Evolutionary conservation across 1,140 invertebrate genomes (phyloP), one percentile per base, ranked within the genome.

Genomic region (Drosophila dunni): DNA sequence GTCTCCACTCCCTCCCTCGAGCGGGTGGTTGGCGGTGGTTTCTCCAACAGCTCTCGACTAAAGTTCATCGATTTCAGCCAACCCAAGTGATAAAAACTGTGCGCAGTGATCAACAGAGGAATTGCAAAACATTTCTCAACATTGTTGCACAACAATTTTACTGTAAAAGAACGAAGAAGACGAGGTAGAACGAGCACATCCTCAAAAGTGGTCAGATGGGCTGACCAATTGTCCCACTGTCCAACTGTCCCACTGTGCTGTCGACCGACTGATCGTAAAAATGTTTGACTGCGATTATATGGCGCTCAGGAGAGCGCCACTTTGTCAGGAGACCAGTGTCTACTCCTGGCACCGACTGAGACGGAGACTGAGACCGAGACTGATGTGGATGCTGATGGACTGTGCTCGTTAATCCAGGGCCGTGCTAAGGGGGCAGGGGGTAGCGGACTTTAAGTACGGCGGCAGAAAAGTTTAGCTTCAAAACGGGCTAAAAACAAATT

Each of bases 261-360:
- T 20, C 58, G 79, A 29, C 4, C 1, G 24, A 29, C 24, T 29
- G 24, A 78, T 89, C 84, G 80, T 88, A 88, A 89, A 88, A 88
- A 81, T 88, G 84, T 88, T 89, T 84, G 77, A 83, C 84, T 88
- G 84, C 85, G 74, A 83, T 88, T 88, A 88, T 88, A 88, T 88
- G 84, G 84, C 84, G 84, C 84, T 88, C 84, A 78, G 67, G 79
- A 67, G 81, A 88, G 84, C 84, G 84, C 84, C 84, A 88, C 84
- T 88, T 72, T 78, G 83, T 66, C 76, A 86, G 53, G 4, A 4
- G 36, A 11, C 36, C 36, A 2, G 17, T 20, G 17, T 20, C 53
- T 56, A 40, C 36, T 24, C 15, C 61, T 50, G 40, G 2, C 24
- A 24, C 46, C 5, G 2, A 2, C 24, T 50, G 34, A 3, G 38